These are phyloP conservation scores for Athrips mouffetella DNA, from an alignment of 2,888 invertebrate genomes.

Conservation along the genomic window DNA sequence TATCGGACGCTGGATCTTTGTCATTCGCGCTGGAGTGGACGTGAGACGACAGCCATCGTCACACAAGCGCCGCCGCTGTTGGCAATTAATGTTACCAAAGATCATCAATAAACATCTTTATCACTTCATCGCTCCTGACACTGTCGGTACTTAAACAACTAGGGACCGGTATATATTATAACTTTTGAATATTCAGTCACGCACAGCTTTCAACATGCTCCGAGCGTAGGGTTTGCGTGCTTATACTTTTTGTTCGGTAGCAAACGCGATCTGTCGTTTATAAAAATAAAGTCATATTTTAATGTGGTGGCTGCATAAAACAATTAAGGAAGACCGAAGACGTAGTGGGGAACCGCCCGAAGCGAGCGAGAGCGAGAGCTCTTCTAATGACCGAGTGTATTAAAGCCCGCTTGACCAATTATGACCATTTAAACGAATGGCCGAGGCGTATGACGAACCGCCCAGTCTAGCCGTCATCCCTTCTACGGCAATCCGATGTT, in stretches of 20 bases:
- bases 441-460: constrained; percentile 56
- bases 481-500: constrained; percentile 65
- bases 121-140: constrained; percentile 73
- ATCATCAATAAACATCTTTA: constrained; percentile 77
- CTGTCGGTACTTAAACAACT: constrained; percentile 59
- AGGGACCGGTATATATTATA: constrained; percentile 54
- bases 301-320: constrained; percentile 29
- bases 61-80: constrained; percentile 68
- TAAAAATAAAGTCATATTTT: constrained; percentile 25
- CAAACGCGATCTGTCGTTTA: constrained; percentile 34
- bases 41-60: constrained; percentile 45
- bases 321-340: constrained; percentile 29
- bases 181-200: constrained; percentile 68
- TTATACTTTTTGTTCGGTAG: constrained; percentile 37
- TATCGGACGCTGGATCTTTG: constrained; percentile 69
- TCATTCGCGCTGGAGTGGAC: constrained; percentile 60
- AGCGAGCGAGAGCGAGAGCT: constrained; percentile 33
- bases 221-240: constrained; percentile 27
- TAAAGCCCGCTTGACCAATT: constrained; percentile 62
- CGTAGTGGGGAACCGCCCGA: constrained; percentile 17
- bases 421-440: constrained; percentile 69
- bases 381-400: constrained; percentile 60
- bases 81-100: constrained; percentile 74
- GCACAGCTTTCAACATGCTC: constrained; percentile 56
- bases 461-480: constrained; percentile 56